Base-by-base conservation (phyloP, 2,888 invertebrate genomes). In the Cryptus viduatorius region DNA sequence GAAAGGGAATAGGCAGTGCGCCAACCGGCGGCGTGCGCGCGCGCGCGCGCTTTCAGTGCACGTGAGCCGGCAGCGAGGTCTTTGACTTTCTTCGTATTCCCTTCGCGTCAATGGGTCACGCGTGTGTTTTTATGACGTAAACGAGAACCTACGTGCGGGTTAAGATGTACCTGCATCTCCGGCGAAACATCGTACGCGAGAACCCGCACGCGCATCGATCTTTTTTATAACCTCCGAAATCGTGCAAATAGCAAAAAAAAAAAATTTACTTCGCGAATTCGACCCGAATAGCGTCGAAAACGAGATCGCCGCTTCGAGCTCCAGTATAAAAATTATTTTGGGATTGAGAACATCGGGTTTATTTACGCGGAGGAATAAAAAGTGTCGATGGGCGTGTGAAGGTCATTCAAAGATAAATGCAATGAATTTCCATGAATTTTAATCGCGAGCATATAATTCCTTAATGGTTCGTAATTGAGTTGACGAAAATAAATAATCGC, bases 31-130 rank as follows among this genome's bases (percentile, higher is more conserved):
- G 7, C 5, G 37, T 7, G 37, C 37, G 37, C 37, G 37, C 61
- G 37, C 37, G 37, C 37, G 37, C 37, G 37, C 61, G 59, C 29
- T 29, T 16, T 59, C 14, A n/a, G 44, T 44, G 14, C 76, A 67
- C 76, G 77, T 50, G 72, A 19, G 19, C 37, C 50, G 61, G 14
- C 37, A 24, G 42, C 31, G 65, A 59, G 83, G 76, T 83, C 72
- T 77, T 83, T 80, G 72, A 83, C 83, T 65, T 44, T 83, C 59
- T 14, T 2, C 44, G 42, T 16, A 7, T 37, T 19, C 61, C 2
- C 61, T 12, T 37, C 64, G 69, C 44, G 48, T 61, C 71, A 53
- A 53, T 16, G 61, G 53, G 64, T 53, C 50, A 42, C 12, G 46
- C 10, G 31, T 31, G 19, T 61, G 14, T 31, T 4, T 61, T 12